A percentile compares a stretch with the other conserved stretches of the same genome.
Conservation (phyloP, 64 coral and sea anemone genomes). For the Hydrozoanthus tunicans region DNA sequence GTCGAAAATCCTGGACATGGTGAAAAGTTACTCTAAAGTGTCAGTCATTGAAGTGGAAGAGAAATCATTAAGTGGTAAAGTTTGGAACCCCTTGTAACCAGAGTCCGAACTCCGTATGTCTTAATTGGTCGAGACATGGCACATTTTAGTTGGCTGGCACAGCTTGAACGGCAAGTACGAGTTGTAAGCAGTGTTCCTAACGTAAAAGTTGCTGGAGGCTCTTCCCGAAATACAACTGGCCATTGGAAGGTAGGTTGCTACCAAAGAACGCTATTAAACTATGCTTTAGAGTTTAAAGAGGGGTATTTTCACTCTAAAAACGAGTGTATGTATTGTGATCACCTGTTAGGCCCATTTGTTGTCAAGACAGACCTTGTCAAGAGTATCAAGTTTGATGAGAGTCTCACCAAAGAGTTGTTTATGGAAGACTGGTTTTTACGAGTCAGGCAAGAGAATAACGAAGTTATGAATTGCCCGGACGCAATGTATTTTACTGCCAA, state of each 20-base stretch:
- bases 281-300: slow-evolving; percentile 12
- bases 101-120: background rate
- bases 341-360: slow-evolving; percentile 16
- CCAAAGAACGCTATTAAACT: slow-evolving; percentile 11
- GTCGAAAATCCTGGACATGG: slow-evolving; percentile 11
- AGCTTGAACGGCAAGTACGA: background rate
- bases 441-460: background rate
- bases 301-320: slow-evolving; percentile 42
- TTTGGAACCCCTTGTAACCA: slow-evolving; percentile 19
- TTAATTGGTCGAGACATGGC: slow-evolving; percentile 11
- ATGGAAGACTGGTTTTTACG: slow-evolving; percentile 58
- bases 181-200: background rate
- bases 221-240: slow-evolving; percentile 24
- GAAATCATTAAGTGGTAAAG: background rate
- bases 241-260: slow-evolving; percentile 16
- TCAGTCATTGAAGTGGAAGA: slow-evolving; percentile 8
- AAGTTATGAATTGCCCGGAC: background rate
- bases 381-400: slow-evolving; percentile 35
- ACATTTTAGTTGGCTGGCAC: background rate
- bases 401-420: background rate
- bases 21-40: background rate
- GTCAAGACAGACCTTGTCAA: slow-evolving; percentile 15
- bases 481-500: slow-evolving; percentile 30
- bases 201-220: slow-evolving; percentile 20
- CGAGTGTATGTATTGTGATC: too few relatives aligned